Base-by-base conservation (phyloP, 2,113 vertebrate genomes). In the Cinclus cinclus region DNA sequence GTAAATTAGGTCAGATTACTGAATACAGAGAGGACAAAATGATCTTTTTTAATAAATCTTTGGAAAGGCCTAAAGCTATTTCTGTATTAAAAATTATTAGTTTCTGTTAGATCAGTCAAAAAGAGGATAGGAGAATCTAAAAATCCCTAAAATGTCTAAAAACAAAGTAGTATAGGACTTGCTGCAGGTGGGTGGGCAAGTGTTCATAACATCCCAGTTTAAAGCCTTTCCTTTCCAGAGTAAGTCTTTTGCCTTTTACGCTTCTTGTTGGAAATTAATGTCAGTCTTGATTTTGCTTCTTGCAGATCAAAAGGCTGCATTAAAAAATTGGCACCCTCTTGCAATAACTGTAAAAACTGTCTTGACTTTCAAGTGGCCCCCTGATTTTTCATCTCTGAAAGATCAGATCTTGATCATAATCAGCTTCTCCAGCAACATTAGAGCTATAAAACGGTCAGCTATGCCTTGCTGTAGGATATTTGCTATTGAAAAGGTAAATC, bases 21-120 rank as follows among this genome's bases (percentile, higher is more conserved):
- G 12, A 58, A 13, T 84, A 27, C 11, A 75, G 31, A 53, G 46
- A 30, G 13, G 47, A 53, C 12, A 87, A 69, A 62, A 69, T 39
- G 0, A 30, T 63, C 0, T 8, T 59, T 65, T 55, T 49, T 17
- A 1, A 19, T 22, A 74, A 56, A 49, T 77, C 27, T 50, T 52
- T 19, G 8, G 13, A 17, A 95, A 85, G 80, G 9, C 35, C n/a
- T 81, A 52, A 33, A 69, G 13, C 13, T 81, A 39, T 55, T 73
- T 81, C 33, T 73, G 0, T 65, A 17, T 70, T 60, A 47, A 20
- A 47, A 69, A 52, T 15, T 52, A 39, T 13, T 85, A 9, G 3
- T 62, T 89, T 78, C 18, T 79, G 3, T 71, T 30, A 55, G 33
- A 37, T 50, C 28, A 59, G 28, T 67, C 35, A 76, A 30, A 68